phyloP scores from a whole-genome alignment of 2,888 invertebrate genomes.

The Melolontha melolontha region DNA sequence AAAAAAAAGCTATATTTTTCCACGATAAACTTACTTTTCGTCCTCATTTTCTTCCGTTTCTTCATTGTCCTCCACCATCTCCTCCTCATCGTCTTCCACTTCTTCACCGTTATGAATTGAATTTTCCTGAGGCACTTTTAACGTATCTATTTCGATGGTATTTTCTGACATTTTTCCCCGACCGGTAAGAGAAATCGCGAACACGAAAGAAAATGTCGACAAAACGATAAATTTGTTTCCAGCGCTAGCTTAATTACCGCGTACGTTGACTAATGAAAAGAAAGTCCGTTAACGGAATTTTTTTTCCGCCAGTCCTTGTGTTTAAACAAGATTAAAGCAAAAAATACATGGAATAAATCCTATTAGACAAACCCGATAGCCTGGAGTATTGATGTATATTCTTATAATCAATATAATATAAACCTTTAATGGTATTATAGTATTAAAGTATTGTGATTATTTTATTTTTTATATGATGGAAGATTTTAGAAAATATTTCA shows the following conservation, averaged over 20 bases:
- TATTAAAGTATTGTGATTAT: no score
- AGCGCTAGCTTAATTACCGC: not conserved
- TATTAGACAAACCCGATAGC: slow-evolving; percentile 25
- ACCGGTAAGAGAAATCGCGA: slow-evolving; percentile 5
- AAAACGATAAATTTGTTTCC: not conserved
- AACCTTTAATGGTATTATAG: slow-evolving; percentile 2
- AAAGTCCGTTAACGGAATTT: slow-evolving; percentile 1
- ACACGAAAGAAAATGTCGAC: not conserved
- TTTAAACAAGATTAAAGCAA: slow-evolving; percentile 31
- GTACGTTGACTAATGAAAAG: slow-evolving; percentile 11
- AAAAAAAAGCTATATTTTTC: not conserved
- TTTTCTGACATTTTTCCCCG: slow-evolving; percentile 15
- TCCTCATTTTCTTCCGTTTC: slow-evolving; percentile 5
- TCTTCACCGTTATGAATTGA: slow-evolving; percentile 5
- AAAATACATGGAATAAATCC: slow-evolving; percentile 17
- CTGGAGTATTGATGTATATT: no score
- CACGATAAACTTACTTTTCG: slow-evolving; percentile 5
- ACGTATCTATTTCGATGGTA: slow-evolving; percentile 8
- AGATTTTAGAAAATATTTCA: no score
- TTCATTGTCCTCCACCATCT: slow-evolving; percentile 7
- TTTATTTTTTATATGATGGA: no score
- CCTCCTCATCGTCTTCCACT: slow-evolving; percentile 13
- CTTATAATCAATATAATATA: not conserved
- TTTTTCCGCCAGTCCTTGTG: slow-evolving; percentile 21
- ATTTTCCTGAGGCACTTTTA: slow-evolving; percentile 17